These are phyloP conservation scores for Anisognathus igniventris DNA, from an alignment of 2,797 vertebrate genomes.

Conservation along the genomic window DNA sequence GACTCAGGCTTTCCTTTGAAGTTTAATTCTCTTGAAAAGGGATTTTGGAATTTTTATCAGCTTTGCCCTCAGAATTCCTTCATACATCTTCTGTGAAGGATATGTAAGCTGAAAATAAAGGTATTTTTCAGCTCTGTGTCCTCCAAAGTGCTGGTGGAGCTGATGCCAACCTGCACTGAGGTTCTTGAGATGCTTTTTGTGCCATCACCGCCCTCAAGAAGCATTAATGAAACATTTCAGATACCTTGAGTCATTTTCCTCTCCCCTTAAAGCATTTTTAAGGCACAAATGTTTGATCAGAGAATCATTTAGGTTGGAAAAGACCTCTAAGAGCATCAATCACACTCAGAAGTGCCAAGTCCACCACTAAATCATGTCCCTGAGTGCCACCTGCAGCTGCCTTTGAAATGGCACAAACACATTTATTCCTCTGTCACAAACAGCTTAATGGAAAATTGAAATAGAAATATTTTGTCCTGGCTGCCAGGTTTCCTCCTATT, in stretches of 20 bases:
- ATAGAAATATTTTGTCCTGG: neutral
- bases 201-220: neutral
- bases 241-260: fast-evolving
- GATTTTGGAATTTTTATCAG: neutral
- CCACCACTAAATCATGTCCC: neutral
- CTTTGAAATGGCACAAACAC: neutral
- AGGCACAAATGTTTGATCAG: neutral
- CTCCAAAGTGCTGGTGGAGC: neutral
- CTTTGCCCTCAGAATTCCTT: neutral
- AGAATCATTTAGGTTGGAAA: neutral
- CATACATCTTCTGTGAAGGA: neutral
- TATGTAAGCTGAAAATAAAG: neutral
- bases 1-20: neutral
- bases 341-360: neutral
- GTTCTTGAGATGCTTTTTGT: neutral
- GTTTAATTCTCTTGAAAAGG: neutral
- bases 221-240: neutral
- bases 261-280: neutral
- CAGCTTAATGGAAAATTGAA: neutral
- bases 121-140: fast-evolving
- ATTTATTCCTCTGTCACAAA: neutral
- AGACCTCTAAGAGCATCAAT: too few species aligned
- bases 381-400: neutral
- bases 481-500: neutral
- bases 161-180: neutral